phyloP scores from a whole-genome alignment of 2,888 invertebrate genomes.

The Troglohyphantes excavatus region DNA sequence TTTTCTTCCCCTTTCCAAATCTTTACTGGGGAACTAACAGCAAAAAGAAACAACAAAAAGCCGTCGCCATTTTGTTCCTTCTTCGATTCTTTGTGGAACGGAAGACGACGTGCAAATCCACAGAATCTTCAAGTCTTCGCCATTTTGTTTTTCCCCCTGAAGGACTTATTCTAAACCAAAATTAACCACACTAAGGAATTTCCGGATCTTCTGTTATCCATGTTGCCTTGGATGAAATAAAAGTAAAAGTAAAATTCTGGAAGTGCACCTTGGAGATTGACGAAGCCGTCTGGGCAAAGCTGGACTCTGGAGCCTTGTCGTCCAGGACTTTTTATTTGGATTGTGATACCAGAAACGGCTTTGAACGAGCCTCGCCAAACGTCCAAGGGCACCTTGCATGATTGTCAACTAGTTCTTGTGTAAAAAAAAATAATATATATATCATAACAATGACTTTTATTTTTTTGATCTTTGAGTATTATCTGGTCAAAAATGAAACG shows the following conservation, averaged over 20 bases:
- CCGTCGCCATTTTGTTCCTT: too few species aligned
- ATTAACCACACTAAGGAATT: background rate
- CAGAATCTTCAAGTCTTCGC: slow-evolving; percentile 8
- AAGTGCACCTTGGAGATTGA: slow-evolving; percentile 60
- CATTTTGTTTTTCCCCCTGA: background rate
- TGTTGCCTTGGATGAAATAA: slow-evolving; percentile 53
- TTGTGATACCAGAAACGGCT: slow-evolving; percentile 77
- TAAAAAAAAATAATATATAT: slow-evolving; percentile 23
- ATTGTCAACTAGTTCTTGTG: slow-evolving; percentile 35
- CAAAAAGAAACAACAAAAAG: too few species aligned
- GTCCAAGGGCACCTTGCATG: slow-evolving; percentile 46
- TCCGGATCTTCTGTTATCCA: too few species aligned
- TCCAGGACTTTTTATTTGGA: slow-evolving; percentile 75
- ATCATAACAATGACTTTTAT: slow-evolving; percentile 46
- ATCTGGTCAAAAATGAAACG: slow-evolving; percentile 76
- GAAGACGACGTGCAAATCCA: too few species aligned
- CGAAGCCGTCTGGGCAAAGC: slow-evolving; percentile 57
- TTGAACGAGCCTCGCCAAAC: slow-evolving; percentile 68
- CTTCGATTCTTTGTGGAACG: too few species aligned
- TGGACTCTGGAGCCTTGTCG: slow-evolving; percentile 76
- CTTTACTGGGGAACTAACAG: background rate
- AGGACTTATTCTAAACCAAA: background rate
- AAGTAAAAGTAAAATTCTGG: background rate
- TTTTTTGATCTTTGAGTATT: slow-evolving; percentile 76
- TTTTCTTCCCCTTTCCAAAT: background rate